Evolutionary conservation across 2,888 invertebrate genomes (phyloP), one percentile per base, ranked within the genome.

Genomic region (Lasius fuliginosus): DNA sequence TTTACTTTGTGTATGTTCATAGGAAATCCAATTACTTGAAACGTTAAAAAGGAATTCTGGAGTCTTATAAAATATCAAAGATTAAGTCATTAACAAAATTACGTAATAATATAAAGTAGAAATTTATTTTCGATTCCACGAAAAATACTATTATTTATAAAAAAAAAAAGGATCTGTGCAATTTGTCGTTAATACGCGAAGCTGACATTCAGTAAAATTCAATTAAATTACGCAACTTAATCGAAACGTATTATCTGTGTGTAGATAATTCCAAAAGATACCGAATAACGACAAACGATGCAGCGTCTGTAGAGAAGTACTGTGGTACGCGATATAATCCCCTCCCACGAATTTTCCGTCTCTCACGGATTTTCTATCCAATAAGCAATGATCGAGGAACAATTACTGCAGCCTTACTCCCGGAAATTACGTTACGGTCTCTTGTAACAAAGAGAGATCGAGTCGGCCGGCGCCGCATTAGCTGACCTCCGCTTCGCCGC

Each of bases 391-490:
- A 85, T 87, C 76, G 83, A 40, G 49, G 90, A 83, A 83, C 85
- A 89, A 89, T 89, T 89, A 88, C 82, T 73, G 71, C 65, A 83
- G 86, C 82, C 67, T 75, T 77, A 77, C 30, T n/a, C 71, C 49
- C 18, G 23, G 82, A 89, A 89, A 89, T 89, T 83, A 60, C 68
- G 65, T 89, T 86, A 90, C 86, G 85, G 87, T 85, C 86, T 89
- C 82, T 88, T 84, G 85, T 67, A 84, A 62, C 67, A 49, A 56
- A 64, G 82, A 88, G 60, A 81, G 74, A 81, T 77, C 68, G 42
- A 30, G 27, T 71, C 73, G 58, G 33, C 6, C 46, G 40, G 23
- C n/a, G 36, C n/a, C 49, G 53, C 74, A 89, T 89, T 86, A 90
- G 73, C 86, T 69, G 90, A 83, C 86, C 90, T 86, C 76, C 85